Evolutionary conservation across 2,113 vertebrate genomes (phyloP).

Genomic region (Ptilorrhoa leucosticta): DNA sequence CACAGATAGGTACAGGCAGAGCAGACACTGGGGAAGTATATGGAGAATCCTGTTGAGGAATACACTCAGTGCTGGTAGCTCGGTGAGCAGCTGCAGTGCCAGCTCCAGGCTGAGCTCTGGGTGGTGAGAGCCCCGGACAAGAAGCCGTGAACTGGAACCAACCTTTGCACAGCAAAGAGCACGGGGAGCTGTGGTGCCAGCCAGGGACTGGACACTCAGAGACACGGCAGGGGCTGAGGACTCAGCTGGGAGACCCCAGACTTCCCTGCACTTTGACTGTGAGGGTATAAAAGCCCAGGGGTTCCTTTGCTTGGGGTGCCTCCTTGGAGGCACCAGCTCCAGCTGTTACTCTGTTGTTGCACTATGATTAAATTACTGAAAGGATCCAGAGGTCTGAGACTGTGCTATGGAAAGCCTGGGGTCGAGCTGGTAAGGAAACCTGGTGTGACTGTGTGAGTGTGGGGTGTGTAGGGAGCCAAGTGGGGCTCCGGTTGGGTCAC

Average conservation of each 20-base stretch:
- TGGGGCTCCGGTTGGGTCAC: too few relatives aligned
- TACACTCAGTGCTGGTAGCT: not conserved
- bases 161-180: not conserved
- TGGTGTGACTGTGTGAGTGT: not conserved
- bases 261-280: not conserved
- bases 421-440: accelerated
- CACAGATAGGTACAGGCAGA: not conserved
- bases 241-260: not conserved
- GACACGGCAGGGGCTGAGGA: not conserved
- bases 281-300: not conserved
- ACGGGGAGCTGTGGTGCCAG: not conserved
- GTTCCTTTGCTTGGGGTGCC: accelerated
- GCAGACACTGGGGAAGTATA: not conserved
- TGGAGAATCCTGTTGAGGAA: accelerated
- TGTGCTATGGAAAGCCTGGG: not conserved
- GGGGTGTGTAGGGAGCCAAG: not conserved
- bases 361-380: not conserved
- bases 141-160: not conserved
- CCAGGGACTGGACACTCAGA: not conserved
- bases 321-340: accelerated
- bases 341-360: not conserved
- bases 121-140: not conserved
- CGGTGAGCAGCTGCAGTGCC: not conserved
- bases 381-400: not conserved
- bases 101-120: accelerated